Percentiles rank a stretch among this genome's conserved stretches.
Evolutionary conservation across 2,888 invertebrate species (phyloP).

Genomic region (Pomacea canaliculata): DNA sequence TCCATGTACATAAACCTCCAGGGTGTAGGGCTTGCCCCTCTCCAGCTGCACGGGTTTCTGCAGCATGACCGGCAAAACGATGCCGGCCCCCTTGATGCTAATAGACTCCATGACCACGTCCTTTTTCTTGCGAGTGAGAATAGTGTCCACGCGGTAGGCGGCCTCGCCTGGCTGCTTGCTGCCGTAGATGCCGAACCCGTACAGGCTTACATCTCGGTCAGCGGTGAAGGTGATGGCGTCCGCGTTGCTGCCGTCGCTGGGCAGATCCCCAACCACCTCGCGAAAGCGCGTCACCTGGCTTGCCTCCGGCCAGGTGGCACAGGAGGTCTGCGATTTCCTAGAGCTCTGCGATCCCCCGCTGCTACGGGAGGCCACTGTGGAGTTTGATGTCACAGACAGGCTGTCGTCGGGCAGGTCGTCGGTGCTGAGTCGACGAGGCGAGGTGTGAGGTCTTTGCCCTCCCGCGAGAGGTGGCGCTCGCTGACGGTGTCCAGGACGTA

Average conservation of each 20-base stretch:
- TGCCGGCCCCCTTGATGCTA: conserved; percentile 33
- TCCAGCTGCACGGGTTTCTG: conserved; percentile 33
- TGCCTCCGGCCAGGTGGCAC: conserved; percentile 10
- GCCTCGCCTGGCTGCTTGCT: conserved; percentile 33
- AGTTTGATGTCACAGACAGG: conserved; percentile 1
- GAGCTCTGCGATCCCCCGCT: conserved; percentile 14
- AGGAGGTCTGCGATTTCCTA: not conserved
- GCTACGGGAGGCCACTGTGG: conserved; percentile 7
- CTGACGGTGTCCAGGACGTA: conserved; percentile 24
- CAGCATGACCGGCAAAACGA: conserved; percentile 35
- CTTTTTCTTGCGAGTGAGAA: conserved; percentile 34
- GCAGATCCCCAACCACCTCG: conserved; percentile 22
- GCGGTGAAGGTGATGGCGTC: conserved; percentile 34
- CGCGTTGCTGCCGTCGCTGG: conserved; percentile 20
- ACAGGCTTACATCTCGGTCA: conserved; percentile 31
- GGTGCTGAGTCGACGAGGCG: not conserved
- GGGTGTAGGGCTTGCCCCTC: conserved; percentile 29
- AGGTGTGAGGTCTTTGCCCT: not conserved
- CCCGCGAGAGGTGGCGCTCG: conserved; percentile 16
- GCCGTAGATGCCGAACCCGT: conserved; percentile 36
- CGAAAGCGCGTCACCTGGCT: conserved; percentile 30
- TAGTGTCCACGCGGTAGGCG: conserved; percentile 29
- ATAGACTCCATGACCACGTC: conserved; percentile 35
- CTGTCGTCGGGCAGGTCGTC: not conserved
- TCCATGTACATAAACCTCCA: conserved; percentile 35